Conservation (phyloP, 2,888 invertebrate species). For the Malacosoma neustria region DNA sequence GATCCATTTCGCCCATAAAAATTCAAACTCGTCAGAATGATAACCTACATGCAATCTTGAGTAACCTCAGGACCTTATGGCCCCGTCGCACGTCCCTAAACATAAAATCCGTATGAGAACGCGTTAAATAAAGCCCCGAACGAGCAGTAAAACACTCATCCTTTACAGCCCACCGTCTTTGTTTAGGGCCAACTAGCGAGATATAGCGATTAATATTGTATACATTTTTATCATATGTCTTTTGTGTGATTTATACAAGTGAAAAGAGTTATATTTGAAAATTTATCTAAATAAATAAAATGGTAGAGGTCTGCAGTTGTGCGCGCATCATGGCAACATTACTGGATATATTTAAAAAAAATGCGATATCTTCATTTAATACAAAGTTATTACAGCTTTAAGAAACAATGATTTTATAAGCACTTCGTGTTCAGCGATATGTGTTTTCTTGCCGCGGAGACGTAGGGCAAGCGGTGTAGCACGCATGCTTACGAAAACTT, state of each 20-base stretch:
- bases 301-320: no score
- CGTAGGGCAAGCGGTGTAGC: no score
- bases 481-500: no score
- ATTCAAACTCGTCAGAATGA: constrained; percentile 12
- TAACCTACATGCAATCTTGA: constrained; percentile 13
- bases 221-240: constrained; percentile 12
- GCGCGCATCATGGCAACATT: no score
- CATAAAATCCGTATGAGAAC: constrained; percentile 62
- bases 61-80: constrained; percentile 17
- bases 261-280: background rate
- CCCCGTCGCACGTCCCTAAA: constrained; percentile 32
- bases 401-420: no score
- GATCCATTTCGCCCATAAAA: background rate
- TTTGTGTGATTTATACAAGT: background rate
- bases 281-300: no score
- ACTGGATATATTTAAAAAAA: no score
- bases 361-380: no score
- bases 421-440: no score
- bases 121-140: constrained; percentile 64
- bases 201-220: constrained; percentile 24
- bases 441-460: no score
- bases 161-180: constrained; percentile 43
- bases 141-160: constrained; percentile 50
- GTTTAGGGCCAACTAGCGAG: constrained; percentile 46
- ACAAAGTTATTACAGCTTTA: no score